Evolutionary conservation across 2,888 invertebrate genomes (phyloP).

Genomic region (Lepidocyrtoides sp.): DNA sequence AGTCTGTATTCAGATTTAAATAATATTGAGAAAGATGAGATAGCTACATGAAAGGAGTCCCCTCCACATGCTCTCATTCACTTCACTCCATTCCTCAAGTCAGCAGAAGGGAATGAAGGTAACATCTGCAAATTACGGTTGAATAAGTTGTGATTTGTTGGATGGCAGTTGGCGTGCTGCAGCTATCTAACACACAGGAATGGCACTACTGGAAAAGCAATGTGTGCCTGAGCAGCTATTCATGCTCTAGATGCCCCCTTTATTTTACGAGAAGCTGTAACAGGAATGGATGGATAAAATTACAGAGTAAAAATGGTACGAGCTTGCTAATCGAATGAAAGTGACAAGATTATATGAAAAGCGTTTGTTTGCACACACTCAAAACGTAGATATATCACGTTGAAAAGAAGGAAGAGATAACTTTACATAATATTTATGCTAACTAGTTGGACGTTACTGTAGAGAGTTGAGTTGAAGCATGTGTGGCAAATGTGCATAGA

Average conservation of each 20-base stretch:
- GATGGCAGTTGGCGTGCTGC: conserved; percentile 12
- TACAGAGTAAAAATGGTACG: conserved; percentile 24
- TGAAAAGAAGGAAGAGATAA: not conserved
- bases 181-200: conserved; percentile 10
- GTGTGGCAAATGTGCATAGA: conserved; percentile 12
- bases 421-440: conserved; percentile 26
- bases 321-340: conserved; percentile 38
- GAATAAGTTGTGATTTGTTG: conserved; percentile 62
- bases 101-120: conserved; percentile 20
- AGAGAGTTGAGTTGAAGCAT: not conserved
- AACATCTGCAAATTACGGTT: conserved; percentile 75
- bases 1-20: conserved; percentile 8
- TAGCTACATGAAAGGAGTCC: not conserved
- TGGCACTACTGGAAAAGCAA: conserved; percentile 14
- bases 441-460: conserved; percentile 39
- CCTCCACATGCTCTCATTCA: not conserved
- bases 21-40: conserved; percentile 37
- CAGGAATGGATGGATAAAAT: conserved; percentile 8
- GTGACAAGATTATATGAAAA: conserved; percentile 42
- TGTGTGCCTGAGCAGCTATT: not conserved
- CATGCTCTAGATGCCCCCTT: conserved; percentile 8
- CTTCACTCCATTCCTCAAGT: not conserved
- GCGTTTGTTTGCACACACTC: conserved; percentile 2
- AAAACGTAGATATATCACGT: not conserved
- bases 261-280: not conserved